These are phyloP conservation scores for Lamellibrachia satsuma DNA, from an alignment of 2,888 invertebrate species.

Conservation along the genomic window DNA sequence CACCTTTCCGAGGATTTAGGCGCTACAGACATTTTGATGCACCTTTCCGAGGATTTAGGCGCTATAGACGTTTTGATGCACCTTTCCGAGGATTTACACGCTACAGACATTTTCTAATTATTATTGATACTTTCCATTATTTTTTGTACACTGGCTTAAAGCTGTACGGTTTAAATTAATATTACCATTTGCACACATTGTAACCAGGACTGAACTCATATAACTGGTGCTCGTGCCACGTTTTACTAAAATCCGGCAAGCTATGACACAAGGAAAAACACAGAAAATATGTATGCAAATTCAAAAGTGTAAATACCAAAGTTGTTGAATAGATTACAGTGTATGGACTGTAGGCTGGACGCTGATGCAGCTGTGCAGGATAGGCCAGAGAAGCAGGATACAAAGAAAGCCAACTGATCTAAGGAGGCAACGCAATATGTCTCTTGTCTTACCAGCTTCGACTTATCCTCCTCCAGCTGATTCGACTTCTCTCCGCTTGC, in stretches of 20 bases:
- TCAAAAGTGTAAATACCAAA: neutral
- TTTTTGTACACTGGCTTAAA: neutral
- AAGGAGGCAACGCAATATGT: neutral
- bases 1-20: too few relatives aligned
- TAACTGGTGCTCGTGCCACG: neutral
- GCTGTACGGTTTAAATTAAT: neutral
- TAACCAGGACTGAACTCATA: neutral
- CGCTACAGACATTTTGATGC: too few relatives aligned
- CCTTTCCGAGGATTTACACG: too few relatives aligned
- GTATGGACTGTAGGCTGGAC: neutral
- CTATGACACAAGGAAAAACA: neutral
- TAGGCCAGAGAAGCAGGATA: neutral
- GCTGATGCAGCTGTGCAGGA: neutral
- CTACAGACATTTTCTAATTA: too few relatives aligned
- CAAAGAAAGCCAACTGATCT: neutral
- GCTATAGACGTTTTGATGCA: too few relatives aligned
- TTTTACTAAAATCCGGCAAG: neutral
- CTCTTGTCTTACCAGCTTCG: constrained; percentile 52
- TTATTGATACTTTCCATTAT: neutral
- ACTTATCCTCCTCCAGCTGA: constrained; percentile 55
- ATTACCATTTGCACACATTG: neutral
- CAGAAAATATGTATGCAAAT: neutral
- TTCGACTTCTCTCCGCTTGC: constrained; percentile 51
- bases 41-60: too few relatives aligned
- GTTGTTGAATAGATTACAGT: neutral